phyloP scores from a whole-genome alignment of 2,113 vertebrate genomes.

The Cyanoderma ruficeps region DNA sequence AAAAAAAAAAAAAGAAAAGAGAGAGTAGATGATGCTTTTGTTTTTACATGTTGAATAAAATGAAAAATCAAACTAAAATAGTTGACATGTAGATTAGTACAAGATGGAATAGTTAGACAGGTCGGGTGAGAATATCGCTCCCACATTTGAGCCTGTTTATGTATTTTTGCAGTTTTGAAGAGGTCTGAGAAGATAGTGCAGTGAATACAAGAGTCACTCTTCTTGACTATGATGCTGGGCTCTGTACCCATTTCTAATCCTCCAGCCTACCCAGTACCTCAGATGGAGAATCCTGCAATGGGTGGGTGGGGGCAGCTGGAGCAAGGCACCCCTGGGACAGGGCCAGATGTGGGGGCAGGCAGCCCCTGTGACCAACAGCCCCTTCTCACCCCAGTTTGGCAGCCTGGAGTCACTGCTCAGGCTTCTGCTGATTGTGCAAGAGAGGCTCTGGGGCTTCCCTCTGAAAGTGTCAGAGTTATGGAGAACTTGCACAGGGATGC shows the following conservation, averaged over 20 bases:
- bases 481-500: neutral
- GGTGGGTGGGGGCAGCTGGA: neutral
- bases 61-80: neutral
- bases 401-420: accelerated
- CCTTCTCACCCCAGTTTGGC: accelerated
- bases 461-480: neutral
- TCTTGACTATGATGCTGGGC: neutral
- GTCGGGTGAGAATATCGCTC: neutral
- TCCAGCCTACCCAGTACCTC: neutral
- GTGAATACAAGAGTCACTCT: neutral
- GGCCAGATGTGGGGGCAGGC: accelerated
- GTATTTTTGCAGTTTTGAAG: neutral
- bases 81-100: neutral
- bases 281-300: neutral
- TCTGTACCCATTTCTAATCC: neutral
- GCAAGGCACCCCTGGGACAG: too few species aligned
- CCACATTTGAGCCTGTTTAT: accelerated
- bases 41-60: neutral
- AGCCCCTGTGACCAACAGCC: neutral
- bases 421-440: neutral
- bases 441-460: neutral
- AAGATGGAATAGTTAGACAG: neutral
- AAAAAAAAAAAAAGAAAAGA: neutral
- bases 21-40: neutral
- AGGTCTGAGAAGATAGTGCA: neutral